Evolutionary conservation across 2,797 vertebrate genomes (phyloP).

Genomic region (Merluccius polli): DNA sequence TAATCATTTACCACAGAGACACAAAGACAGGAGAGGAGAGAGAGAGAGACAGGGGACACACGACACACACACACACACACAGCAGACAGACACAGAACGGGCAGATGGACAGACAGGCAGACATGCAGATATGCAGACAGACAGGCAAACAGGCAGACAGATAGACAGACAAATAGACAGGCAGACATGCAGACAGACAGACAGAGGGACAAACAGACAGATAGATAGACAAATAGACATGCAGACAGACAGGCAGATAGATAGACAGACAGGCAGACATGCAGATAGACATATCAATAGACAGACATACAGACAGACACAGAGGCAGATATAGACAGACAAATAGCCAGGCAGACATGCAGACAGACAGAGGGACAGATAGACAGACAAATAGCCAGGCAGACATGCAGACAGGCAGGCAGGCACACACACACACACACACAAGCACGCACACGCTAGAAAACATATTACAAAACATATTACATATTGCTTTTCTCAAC

Average conservation of each 20-base stretch:
- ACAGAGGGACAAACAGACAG: slow-evolving; percentile 49
- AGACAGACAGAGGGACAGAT: slow-evolving; percentile 32
- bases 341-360: background rate
- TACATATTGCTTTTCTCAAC: slow-evolving; percentile 53
- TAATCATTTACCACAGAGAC: slow-evolving; percentile 75
- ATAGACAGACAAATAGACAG: background rate
- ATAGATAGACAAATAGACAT: slow-evolving; percentile 9
- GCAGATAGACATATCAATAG: background rate
- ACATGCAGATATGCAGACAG: slow-evolving; percentile 43
- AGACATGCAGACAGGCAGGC: background rate
- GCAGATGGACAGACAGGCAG: too few species aligned
- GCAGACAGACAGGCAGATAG: slow-evolving; percentile 40
- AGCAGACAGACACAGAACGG: slow-evolving; percentile 59
- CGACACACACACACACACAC: too few species aligned
- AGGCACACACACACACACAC: background rate
- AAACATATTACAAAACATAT: background rate
- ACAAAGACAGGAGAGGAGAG: slow-evolving; percentile 70
- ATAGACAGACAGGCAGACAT: slow-evolving; percentile 50
- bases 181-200: slow-evolving; percentile 43
- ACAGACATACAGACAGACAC: background rate
- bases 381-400: background rate
- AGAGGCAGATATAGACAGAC: background rate
- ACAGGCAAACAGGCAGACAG: slow-evolving; percentile 39
- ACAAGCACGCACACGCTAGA: background rate
- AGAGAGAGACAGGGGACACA: slow-evolving; percentile 45